These are phyloP conservation scores for Aelia acuminata DNA, from an alignment of 2,888 invertebrate species.

Conservation along the genomic window DNA sequence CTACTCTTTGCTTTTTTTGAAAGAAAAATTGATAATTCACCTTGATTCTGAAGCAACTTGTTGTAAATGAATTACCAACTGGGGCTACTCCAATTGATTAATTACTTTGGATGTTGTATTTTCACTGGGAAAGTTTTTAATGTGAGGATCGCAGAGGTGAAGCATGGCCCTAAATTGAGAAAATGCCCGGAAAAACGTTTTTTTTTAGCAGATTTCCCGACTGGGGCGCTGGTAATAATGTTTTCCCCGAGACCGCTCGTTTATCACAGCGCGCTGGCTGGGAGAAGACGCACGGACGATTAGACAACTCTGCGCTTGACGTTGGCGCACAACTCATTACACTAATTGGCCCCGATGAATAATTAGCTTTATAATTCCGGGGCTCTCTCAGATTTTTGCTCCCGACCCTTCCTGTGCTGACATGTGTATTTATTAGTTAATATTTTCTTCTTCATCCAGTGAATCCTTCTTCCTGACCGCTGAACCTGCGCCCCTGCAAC, in stretches of 20 bases:
- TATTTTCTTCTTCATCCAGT: not conserved
- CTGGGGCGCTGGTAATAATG: slow-evolving; percentile 20
- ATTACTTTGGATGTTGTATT: slow-evolving; percentile 6
- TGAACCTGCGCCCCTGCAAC: not conserved
- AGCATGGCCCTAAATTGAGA: slow-evolving; percentile 30
- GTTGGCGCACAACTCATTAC: slow-evolving; percentile 29
- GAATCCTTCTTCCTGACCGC: not conserved
- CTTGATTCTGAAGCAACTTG: not conserved
- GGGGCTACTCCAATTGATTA: slow-evolving; percentile 21
- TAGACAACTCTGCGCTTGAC: slow-evolving; percentile 16
- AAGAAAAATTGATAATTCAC: not conserved
- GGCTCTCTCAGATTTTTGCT: not conserved
- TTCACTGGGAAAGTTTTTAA: not conserved
- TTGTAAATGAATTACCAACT: not conserved
- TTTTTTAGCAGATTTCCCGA: slow-evolving; percentile 39
- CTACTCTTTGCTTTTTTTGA: not conserved
- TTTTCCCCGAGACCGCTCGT: slow-evolving; percentile 40
- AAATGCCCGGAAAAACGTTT: slow-evolving; percentile 9
- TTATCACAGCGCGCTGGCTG: not conserved
- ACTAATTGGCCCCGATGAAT: slow-evolving; percentile 18
- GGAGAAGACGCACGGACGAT: slow-evolving; percentile 27
- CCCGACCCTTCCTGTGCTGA: not conserved
- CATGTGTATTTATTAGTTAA: not conserved
- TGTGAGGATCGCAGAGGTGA: not conserved
- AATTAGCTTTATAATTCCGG: slow-evolving; percentile 8